A percentile compares a stretch with the other conserved stretches of the same genome.
phyloP scores from a whole-genome alignment of 2,113 vertebrate species.

The Pontoporia blainvillei region DNA sequence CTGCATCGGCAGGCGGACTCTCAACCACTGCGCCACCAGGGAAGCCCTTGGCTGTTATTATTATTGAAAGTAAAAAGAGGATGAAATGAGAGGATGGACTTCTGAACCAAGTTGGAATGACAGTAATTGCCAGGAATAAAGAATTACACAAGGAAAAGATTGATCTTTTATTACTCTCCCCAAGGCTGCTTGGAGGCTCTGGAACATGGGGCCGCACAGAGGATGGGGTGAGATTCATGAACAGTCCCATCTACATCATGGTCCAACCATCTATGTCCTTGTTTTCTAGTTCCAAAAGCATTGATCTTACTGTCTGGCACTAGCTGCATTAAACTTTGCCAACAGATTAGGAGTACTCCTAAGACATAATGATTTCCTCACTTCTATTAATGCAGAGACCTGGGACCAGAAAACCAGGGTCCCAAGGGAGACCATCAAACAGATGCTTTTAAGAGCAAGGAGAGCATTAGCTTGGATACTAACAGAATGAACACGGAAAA shows the following conservation, averaged over 20 bases:
- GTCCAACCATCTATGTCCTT: constrained; percentile 1
- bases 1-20: too few relatives aligned
- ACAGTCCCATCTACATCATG: background rate
- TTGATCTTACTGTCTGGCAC: background rate
- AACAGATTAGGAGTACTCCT: background rate
- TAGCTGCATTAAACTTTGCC: background rate
- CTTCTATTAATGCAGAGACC: background rate
- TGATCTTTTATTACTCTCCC: background rate
- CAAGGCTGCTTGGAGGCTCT: background rate
- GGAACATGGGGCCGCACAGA: background rate
- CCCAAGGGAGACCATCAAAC: background rate
- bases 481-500: background rate
- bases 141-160: background rate
- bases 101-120: background rate
- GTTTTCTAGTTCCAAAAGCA: constrained; percentile 53
- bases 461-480: background rate
- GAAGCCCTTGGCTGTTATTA: background rate
- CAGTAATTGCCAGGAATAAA: background rate
- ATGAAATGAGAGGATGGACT: background rate
- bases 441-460: background rate
- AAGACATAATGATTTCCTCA: background rate
- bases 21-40: too few relatives aligned
- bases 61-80: background rate
- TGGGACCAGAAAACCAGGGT: background rate
- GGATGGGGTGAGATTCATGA: constrained; percentile 40